Evolutionary conservation across 2,888 invertebrate species (phyloP).

Genomic region (Ormia ochracea): DNA sequence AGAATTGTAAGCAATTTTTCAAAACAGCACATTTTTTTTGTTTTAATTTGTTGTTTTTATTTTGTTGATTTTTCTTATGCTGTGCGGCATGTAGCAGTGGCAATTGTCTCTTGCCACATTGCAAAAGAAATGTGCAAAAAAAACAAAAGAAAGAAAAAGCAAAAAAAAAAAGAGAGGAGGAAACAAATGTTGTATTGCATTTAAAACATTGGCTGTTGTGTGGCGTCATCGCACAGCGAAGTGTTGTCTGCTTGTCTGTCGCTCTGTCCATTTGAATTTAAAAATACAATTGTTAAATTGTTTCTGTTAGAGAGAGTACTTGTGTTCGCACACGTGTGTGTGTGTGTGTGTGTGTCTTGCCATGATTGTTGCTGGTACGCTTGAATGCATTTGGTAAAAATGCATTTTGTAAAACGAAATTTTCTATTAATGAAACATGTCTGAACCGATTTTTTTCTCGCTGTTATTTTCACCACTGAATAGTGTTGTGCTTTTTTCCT

Average conservation of each 20-base stretch:
- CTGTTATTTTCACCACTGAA: background rate
- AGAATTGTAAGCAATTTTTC: conserved; percentile 41
- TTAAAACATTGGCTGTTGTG: conserved; percentile 43
- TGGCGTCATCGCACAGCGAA: conserved; percentile 50
- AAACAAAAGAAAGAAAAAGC: background rate
- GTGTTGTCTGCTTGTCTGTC: conserved; percentile 20
- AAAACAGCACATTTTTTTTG: conserved; percentile 8
- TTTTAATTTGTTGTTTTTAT: conserved; percentile 40
- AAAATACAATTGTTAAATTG: conserved; percentile 25
- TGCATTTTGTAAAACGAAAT: conserved; percentile 46
- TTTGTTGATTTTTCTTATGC: conserved; percentile 38
- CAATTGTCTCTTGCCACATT: conserved; percentile 50
- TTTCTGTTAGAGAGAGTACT: too few species aligned
- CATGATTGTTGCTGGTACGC: conserved; percentile 13
- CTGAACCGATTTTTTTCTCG: conserved; percentile 31
- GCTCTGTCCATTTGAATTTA: conserved; percentile 20
- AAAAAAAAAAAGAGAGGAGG: background rate
- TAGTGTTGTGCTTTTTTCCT: conserved; percentile 13
- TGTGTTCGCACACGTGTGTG: background rate
- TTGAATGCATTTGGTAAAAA: conserved; percentile 44
- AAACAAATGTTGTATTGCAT: conserved; percentile 46
- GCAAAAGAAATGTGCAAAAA: conserved; percentile 8
- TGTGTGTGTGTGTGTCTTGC: background rate
- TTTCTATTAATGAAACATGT: conserved; percentile 51
- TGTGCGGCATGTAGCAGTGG: conserved; percentile 28